Conservation (phyloP, 2,888 invertebrate species). For the Limnephilus rhombicus region DNA sequence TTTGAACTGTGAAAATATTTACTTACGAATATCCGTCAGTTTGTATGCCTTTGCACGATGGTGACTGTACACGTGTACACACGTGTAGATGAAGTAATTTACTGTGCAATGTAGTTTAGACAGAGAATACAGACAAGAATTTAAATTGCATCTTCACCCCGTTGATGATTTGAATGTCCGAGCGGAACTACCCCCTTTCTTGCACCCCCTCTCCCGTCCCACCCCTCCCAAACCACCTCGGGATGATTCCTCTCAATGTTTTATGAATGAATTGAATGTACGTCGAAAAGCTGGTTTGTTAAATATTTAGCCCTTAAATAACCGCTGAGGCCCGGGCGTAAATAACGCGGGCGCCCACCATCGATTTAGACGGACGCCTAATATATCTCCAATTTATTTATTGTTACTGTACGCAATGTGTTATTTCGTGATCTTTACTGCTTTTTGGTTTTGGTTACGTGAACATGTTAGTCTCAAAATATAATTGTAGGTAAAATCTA, state of each 20-base stretch:
- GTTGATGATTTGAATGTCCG: constrained; percentile 5
- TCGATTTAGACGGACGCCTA: constrained; percentile 39
- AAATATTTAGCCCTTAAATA: constrained; percentile 63
- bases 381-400: constrained; percentile 43
- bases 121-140: neutral
- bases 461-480: neutral
- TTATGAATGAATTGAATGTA: constrained; percentile 63
- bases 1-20: neutral
- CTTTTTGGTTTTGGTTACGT: neutral
- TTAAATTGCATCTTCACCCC: neutral
- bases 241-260: constrained; percentile 53
- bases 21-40: neutral
- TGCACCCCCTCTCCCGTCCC: neutral
- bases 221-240: neutral
- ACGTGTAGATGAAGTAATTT: neutral
- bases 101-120: neutral
- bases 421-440: neutral
- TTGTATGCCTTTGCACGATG: neutral
- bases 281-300: constrained; percentile 62
- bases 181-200: neutral
- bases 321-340: constrained; percentile 58
- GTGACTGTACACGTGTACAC: neutral
- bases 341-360: constrained; percentile 55
- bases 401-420: constrained; percentile 24
- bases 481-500: neutral